Evolutionary conservation across 2,113 vertebrate genomes (phyloP).

Genomic region (Euleptes europaea): DNA sequence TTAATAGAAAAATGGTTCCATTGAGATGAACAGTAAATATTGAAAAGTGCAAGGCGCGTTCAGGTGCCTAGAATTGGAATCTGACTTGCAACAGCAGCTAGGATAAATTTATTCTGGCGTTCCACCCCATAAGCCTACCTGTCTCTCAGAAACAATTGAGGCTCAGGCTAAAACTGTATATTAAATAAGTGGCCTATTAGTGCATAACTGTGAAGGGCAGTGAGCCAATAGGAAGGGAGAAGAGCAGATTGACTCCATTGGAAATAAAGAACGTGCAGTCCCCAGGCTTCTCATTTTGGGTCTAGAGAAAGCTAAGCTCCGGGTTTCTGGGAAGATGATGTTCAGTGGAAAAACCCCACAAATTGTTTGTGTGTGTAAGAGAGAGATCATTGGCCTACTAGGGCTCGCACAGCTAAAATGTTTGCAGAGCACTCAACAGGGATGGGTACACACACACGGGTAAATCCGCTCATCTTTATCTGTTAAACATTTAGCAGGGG

Average conservation of each 20-base stretch:
- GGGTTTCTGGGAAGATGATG: neutral
- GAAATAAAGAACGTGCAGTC: neutral
- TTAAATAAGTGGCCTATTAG: neutral
- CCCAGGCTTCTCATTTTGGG: neutral
- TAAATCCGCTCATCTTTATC: neutral
- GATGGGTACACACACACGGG: neutral
- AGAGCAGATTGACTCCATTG: neutral
- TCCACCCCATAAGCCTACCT: neutral
- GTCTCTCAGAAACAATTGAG: neutral
- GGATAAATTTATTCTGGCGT: constrained; percentile 25
- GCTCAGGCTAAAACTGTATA: neutral
- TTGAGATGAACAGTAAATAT: constrained; percentile 9
- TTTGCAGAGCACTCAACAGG: neutral
- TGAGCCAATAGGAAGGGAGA: neutral
- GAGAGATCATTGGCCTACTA: neutral
- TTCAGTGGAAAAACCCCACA: neutral
- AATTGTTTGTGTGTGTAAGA: neutral
- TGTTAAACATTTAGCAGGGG: neutral
- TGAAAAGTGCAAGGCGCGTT: constrained; percentile 2
- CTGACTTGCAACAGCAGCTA: neutral
- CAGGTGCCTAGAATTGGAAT: neutral
- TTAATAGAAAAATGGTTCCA: neutral
- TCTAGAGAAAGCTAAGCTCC: neutral
- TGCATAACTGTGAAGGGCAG: neutral
- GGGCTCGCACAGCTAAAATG: neutral